Conservation (phyloP, 1,140 invertebrate species). For the Chelonus insularis region DNA sequence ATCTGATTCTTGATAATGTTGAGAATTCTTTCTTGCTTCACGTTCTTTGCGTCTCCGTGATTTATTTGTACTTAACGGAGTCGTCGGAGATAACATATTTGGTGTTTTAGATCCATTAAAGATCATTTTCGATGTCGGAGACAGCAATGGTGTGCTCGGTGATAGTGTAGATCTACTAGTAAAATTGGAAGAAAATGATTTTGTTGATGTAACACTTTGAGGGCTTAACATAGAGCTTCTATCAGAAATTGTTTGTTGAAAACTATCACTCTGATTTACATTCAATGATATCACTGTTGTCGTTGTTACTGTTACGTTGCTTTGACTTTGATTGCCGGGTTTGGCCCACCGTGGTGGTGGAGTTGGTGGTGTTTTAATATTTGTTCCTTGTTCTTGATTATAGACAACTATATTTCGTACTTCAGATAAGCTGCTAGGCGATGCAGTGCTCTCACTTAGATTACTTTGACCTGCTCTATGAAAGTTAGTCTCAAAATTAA, state of each 20-base stretch:
- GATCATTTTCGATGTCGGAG: slow-evolving; percentile 47
- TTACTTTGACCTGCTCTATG: slow-evolving; percentile 46
- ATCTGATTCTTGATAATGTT: slow-evolving; percentile 77
- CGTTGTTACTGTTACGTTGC: slow-evolving; percentile 79
- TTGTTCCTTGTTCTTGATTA: slow-evolving; percentile 37
- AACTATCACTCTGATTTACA: slow-evolving; percentile 62
- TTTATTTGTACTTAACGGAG: slow-evolving; percentile 54
- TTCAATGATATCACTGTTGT: slow-evolving; percentile 74
- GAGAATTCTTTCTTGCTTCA: slow-evolving; percentile 59
- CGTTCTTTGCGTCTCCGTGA: slow-evolving; percentile 51
- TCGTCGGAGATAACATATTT: slow-evolving; percentile 51
- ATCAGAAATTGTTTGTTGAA: slow-evolving; percentile 40
- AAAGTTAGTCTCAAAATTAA: slow-evolving; percentile 42
- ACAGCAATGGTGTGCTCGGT: slow-evolving; percentile 43
- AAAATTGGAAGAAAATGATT: slow-evolving; percentile 48
- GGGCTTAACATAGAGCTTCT: slow-evolving; percentile 42
- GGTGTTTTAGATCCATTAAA: slow-evolving; percentile 37
- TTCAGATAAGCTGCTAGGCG: slow-evolving; percentile 39
- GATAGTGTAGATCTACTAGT: slow-evolving; percentile 45
- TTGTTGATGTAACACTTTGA: slow-evolving; percentile 49
- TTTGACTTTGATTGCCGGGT: slow-evolving; percentile 56
- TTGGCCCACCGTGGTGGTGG: slow-evolving; percentile 65
- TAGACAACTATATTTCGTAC: slow-evolving; percentile 39
- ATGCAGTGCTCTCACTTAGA: slow-evolving; percentile 45
- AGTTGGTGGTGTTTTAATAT: slow-evolving; percentile 66